Evolutionary conservation across 1,140 invertebrate species (phyloP).

Genomic region (Megathymus violae): DNA sequence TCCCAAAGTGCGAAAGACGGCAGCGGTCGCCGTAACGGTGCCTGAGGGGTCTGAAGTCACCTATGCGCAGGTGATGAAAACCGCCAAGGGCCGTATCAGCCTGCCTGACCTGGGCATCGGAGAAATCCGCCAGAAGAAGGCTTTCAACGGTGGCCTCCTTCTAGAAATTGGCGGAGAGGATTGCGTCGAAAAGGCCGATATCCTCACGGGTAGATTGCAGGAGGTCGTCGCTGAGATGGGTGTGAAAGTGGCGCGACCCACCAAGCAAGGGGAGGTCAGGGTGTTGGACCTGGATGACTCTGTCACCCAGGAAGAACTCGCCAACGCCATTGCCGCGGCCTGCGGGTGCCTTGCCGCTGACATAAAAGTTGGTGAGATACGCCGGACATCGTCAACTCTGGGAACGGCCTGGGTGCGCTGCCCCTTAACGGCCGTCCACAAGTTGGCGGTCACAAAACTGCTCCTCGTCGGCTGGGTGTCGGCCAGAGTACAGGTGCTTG

Average conservation of each 20-base stretch:
- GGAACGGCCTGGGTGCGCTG: too few species aligned
- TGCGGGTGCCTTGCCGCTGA: neutral
- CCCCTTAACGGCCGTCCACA: slow-evolving; percentile 16
- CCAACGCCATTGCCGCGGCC: neutral
- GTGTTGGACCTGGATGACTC: slow-evolving; percentile 33
- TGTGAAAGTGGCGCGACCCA: slow-evolving; percentile 23
- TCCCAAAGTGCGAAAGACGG: slow-evolving; percentile 5
- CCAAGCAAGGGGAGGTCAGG: slow-evolving; percentile 24
- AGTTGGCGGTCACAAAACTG: slow-evolving; percentile 8
- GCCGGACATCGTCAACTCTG: neutral
- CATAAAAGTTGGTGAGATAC: slow-evolving; percentile 30
- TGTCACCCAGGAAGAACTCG: slow-evolving; percentile 3
- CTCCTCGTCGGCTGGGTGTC: too few species aligned
- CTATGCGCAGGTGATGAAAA: slow-evolving; percentile 31
- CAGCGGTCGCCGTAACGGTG: slow-evolving; percentile 25
- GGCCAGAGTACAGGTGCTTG: slow-evolving; percentile 27
- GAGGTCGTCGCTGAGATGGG: slow-evolving; percentile 9
- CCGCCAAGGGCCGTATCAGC: slow-evolving; percentile 4
- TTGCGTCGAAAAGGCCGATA: slow-evolving; percentile 19
- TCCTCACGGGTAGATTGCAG: slow-evolving; percentile 6
- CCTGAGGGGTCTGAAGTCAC: slow-evolving; percentile 1
- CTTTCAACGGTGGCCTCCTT: too few species aligned
- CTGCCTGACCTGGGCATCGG: slow-evolving; percentile 31
- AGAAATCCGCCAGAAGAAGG: slow-evolving; percentile 10
- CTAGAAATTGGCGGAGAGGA: too few species aligned